Evolutionary conservation across 2,797 vertebrate genomes (phyloP).

Genomic region (Micromesistius poutassou): DNA sequence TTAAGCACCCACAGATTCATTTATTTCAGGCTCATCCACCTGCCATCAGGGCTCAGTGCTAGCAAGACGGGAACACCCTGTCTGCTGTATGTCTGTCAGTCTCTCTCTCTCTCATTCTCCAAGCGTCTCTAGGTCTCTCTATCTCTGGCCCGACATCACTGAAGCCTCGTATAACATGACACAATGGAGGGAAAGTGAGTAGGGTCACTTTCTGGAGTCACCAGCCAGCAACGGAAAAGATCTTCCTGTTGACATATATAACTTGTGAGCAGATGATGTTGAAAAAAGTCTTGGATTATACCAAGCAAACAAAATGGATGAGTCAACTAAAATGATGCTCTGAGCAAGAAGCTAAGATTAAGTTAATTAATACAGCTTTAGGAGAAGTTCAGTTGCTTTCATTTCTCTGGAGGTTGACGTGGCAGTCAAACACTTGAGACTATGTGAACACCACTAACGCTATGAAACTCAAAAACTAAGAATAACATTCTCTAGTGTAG

Average conservation of each 20-base stretch:
- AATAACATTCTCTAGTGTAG: background rate
- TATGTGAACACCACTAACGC: background rate
- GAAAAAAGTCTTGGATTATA: background rate
- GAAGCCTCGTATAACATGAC: slow-evolving; percentile 29
- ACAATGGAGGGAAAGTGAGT: slow-evolving; percentile 15
- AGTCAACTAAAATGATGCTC: background rate
- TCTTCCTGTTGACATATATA: background rate
- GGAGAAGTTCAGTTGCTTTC: background rate
- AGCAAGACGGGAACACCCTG: slow-evolving; percentile 54
- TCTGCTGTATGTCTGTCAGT: slow-evolving; percentile 44
- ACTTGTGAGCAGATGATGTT: background rate
- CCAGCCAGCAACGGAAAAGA: background rate
- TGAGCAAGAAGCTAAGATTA: background rate
- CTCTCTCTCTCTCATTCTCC: background rate
- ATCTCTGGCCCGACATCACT: slow-evolving; percentile 36
- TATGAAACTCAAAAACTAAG: background rate
- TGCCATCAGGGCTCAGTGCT: slow-evolving; percentile 66
- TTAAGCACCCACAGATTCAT: slow-evolving; percentile 35
- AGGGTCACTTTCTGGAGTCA: slow-evolving; percentile 6
- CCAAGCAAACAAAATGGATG: background rate
- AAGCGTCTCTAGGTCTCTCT: slow-evolving; percentile 11
- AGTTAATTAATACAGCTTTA: background rate
- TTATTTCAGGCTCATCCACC: slow-evolving; percentile 74
- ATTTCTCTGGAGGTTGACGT: background rate
- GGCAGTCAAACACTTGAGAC: background rate